These are phyloP conservation scores for Leptopilina myrica DNA, from an alignment of 2,888 invertebrate genomes.

Conservation along the genomic window DNA sequence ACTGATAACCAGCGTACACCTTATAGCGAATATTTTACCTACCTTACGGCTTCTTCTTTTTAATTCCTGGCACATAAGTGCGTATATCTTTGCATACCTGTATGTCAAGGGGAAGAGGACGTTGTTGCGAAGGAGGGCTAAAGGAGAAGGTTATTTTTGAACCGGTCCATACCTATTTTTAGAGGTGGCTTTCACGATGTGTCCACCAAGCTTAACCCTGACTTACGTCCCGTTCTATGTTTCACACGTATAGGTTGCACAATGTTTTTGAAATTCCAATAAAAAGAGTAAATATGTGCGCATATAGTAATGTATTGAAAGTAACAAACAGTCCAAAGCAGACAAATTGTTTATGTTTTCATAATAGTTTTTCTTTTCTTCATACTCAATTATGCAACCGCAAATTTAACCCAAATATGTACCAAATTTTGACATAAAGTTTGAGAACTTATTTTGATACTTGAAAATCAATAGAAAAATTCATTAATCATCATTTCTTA, in stretches of 20 bases:
- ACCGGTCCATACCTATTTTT: constrained; percentile 74
- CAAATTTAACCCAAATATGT: no score
- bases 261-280: constrained; percentile 53
- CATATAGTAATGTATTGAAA: no score
- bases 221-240: constrained; percentile 69
- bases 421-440: no score
- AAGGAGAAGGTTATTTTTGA: constrained; percentile 70
- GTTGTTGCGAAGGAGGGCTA: constrained; percentile 41
- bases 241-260: constrained; percentile 51
- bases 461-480: no score
- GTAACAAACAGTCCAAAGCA: no score
- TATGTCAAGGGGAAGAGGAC: constrained; percentile 36
- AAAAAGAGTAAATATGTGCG: constrained; percentile 19
- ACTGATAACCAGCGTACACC: constrained; percentile 75
- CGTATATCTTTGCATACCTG: constrained; percentile 47
- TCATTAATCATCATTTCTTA: no score
- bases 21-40: constrained; percentile 66
- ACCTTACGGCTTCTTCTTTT: constrained; percentile 59
- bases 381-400: no score
- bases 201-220: constrained; percentile 74
- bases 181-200: constrained; percentile 70
- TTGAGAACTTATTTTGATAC: no score
- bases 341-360: no score
- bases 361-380: no score
- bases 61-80: constrained; percentile 45